These are phyloP conservation scores for Eumaeus atala DNA, from an alignment of 1,140 invertebrate species.

Conservation along the genomic window DNA sequence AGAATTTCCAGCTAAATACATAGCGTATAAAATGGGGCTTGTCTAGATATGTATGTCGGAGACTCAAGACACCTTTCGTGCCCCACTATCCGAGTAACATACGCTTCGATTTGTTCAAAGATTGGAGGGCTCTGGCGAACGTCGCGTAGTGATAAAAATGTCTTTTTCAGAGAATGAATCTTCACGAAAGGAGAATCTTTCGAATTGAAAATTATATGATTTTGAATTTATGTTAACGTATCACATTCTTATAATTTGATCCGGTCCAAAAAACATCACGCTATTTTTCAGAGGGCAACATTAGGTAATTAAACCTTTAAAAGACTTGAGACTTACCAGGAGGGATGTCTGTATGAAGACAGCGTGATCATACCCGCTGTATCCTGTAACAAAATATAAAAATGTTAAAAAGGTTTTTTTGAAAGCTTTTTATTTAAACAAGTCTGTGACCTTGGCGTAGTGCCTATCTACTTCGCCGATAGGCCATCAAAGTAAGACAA, in stretches of 20 bases:
- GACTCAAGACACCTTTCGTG: conserved; percentile 15
- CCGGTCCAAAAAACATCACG: no score
- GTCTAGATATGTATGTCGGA: neutral
- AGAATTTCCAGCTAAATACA: no score
- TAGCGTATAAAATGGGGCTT: neutral
- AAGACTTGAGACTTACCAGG: conserved; percentile 24
- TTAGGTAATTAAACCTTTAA: neutral
- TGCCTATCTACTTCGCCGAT: no score
- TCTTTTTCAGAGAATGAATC: conserved; percentile 5
- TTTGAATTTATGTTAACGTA: neutral
- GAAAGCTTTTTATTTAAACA: no score
- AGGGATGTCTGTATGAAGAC: conserved; percentile 18
- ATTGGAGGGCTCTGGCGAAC: conserved; percentile 17
- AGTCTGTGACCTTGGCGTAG: no score
- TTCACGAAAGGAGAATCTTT: no score
- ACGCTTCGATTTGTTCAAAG: conserved; percentile 22
- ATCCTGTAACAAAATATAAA: conserved; percentile 32
- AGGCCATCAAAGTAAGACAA: no score
- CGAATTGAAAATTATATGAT: neutral
- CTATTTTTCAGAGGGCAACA: no score
- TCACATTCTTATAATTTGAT: neutral
- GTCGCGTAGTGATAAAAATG: conserved; percentile 9
- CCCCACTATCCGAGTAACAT: conserved; percentile 12
- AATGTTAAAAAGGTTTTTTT: no score
- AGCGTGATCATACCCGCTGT: conserved; percentile 27